phyloP scores from a whole-genome alignment of 2,888 invertebrate species.

The Leptura quadrifasciata region DNA sequence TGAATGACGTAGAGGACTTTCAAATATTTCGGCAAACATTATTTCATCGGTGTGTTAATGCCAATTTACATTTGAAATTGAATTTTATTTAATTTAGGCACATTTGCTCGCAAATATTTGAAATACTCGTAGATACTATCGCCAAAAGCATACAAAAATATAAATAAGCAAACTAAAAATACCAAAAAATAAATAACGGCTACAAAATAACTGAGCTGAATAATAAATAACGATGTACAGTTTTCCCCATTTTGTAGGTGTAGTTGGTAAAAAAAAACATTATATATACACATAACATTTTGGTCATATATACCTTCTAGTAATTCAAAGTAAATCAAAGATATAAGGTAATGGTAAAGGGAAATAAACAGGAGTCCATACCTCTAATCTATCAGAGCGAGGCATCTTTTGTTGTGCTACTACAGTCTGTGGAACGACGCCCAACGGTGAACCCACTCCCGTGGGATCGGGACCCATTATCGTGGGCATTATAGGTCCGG shows the following conservation, averaged over 20 bases:
- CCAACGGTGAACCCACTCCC: conserved; percentile 86
- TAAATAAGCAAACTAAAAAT: conserved; percentile 52
- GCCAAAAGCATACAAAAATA: conserved; percentile 43
- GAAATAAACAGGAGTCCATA: conserved; percentile 75
- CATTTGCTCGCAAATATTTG: conserved; percentile 32
- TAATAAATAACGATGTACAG: conserved; percentile 53
- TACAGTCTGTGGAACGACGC: conserved; percentile 89
- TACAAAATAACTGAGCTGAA: conserved; percentile 36
- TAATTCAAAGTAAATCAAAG: conserved; percentile 41
- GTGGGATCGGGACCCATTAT: conserved; percentile 92
- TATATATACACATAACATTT: conserved; percentile 18
- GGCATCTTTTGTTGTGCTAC: conserved; percentile 94
- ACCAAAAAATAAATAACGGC: conserved; percentile 48
- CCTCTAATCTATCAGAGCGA: conserved; percentile 97
- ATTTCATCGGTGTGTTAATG: conserved; percentile 22
- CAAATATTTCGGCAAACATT: conserved; percentile 29
- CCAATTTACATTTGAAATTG: conserved; percentile 25
- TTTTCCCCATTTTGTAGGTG: conserved; percentile 50
- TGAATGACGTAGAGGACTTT: conserved; percentile 31
- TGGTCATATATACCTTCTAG: conserved; percentile 4
- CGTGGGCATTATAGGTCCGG: conserved; percentile 91
- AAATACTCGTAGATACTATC: conserved; percentile 32
- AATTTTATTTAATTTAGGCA: conserved; percentile 28
- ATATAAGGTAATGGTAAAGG: conserved; percentile 45
- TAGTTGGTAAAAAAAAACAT: conserved; percentile 22